Evolutionary conservation across 2,888 invertebrate genomes (phyloP).

Genomic region (Ophraella communa): DNA sequence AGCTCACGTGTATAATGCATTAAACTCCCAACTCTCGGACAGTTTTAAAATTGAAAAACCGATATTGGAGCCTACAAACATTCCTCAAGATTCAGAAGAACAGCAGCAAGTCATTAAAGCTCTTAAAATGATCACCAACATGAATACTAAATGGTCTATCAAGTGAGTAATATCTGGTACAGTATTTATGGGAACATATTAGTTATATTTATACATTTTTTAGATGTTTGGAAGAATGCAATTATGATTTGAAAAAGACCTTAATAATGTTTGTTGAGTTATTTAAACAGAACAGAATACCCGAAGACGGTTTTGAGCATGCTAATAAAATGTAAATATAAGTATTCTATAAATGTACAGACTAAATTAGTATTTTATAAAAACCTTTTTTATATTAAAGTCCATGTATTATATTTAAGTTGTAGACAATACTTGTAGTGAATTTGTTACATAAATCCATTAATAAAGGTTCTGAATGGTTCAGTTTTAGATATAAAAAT

Average conservation of each 20-base stretch:
- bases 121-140: conserved; percentile 48
- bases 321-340: background rate
- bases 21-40: conserved; percentile 43
- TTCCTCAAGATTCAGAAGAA: conserved; percentile 45
- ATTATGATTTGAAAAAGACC: conserved; percentile 68
- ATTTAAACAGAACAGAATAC: conserved; percentile 55
- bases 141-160: conserved; percentile 53
- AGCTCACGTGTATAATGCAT: conserved; percentile 65
- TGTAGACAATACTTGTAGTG: too few species aligned
- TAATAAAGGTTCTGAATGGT: too few species aligned
- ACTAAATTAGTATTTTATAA: too few species aligned
- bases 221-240: conserved; percentile 70
- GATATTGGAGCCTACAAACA: conserved; percentile 20
- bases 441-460: too few species aligned
- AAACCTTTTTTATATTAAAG: too few species aligned
- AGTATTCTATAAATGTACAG: too few species aligned
- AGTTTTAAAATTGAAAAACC: conserved; percentile 48
- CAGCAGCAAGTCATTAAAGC: conserved; percentile 47
- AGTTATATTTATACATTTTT: background rate
- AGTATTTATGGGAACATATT: background rate
- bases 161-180: conserved; percentile 47
- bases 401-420: too few species aligned
- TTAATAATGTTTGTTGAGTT: conserved; percentile 60
- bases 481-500: too few species aligned
- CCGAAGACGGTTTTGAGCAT: conserved; percentile 45